A percentile compares a stretch with the other conserved stretches of the same genome.
Evolutionary conservation across 2,113 vertebrate species (phyloP).

Genomic region (Crotalus viridis): DNA sequence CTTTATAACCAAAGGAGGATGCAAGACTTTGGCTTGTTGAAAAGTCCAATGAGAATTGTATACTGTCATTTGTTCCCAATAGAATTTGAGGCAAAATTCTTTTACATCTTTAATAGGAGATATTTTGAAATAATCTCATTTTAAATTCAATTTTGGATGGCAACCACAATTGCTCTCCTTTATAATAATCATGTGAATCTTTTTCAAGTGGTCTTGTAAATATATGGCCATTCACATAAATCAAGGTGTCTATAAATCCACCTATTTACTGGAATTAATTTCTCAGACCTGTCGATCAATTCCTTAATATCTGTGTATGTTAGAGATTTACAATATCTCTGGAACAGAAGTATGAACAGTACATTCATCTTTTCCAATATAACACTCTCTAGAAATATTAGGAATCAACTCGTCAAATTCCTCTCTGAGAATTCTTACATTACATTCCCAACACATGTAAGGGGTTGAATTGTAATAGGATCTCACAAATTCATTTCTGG

Average conservation of each 20-base stretch:
- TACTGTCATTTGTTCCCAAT: neutral
- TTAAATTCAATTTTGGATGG: neutral
- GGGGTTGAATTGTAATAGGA: neutral
- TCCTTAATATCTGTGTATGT: neutral
- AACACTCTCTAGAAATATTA: neutral
- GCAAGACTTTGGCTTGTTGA: neutral
- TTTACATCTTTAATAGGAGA: neutral
- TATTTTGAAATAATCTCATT: neutral
- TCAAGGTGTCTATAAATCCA: neutral
- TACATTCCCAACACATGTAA: neutral
- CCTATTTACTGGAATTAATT: neutral
- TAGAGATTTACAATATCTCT: neutral
- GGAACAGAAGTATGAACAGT: neutral
- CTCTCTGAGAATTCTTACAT: neutral
- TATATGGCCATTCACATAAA: neutral
- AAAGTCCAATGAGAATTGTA: neutral
- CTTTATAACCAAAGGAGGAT: neutral
- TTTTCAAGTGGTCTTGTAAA: neutral
- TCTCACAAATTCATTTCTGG: neutral
- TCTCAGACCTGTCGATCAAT: neutral
- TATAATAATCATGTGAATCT: neutral
- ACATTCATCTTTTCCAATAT: neutral
- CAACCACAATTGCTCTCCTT: neutral
- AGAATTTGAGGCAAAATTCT: neutral
- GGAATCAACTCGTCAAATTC: neutral